A percentile compares a stretch with the other conserved stretches of the same genome.
Conservation (phyloP, 2,113 vertebrate genomes). For the Carassius auratus region DNA sequence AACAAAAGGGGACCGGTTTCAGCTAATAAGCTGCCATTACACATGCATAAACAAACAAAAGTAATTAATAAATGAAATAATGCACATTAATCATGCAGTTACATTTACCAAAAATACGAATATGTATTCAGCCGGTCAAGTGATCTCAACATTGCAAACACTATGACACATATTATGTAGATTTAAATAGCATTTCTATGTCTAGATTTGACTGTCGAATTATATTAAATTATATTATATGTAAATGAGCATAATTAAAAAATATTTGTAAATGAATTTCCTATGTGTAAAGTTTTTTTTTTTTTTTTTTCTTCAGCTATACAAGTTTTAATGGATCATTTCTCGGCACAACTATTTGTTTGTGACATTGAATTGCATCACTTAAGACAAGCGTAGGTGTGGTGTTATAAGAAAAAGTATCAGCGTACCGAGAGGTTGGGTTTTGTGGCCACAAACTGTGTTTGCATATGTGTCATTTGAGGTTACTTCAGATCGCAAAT, state of each 20-base stretch:
- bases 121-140: not conserved
- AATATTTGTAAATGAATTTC: not conserved
- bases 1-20: not conserved
- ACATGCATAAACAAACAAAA: not conserved
- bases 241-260: not conserved
- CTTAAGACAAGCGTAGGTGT: not conserved
- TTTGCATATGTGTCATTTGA: slow-evolving; percentile 4
- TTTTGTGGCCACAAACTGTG: slow-evolving; percentile 37
- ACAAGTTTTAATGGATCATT: not conserved
- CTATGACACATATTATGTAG: not conserved
- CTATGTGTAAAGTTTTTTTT: not conserved
- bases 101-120: not conserved
- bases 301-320: not conserved
- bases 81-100: not conserved
- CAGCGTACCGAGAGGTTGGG: not conserved
- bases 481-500: slow-evolving; percentile 40
- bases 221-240: not conserved
- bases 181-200: not conserved
- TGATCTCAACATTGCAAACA: too few relatives aligned
- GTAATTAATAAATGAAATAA: not conserved
- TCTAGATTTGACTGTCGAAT: not conserved
- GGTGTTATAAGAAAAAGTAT: slow-evolving; percentile 14
- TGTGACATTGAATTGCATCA: not conserved
- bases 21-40: not conserved
- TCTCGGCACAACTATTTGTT: not conserved